Evolutionary conservation across 1,140 invertebrate species (phyloP), one percentile per base, ranked within the genome.

Genomic region (Anadara kagoshimensis): DNA sequence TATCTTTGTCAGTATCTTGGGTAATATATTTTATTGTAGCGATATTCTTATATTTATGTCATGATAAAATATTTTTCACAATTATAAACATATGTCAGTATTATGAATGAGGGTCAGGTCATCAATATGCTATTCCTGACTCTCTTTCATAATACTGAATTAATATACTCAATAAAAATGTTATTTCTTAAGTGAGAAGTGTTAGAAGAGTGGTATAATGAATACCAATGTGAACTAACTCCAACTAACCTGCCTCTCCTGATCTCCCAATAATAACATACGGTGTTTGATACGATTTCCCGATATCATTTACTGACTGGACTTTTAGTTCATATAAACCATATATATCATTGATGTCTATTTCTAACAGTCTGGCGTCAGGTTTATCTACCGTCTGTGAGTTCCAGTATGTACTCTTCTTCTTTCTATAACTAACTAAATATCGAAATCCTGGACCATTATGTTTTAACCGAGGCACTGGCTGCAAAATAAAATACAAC

Each of bases 381-480:
- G 82, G 93, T 90, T 97, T 94, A n/a, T 70, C 62, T 14, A 85
- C 83, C 4, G 68, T 56, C 10, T 73, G 76, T 1, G 73, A 68
- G 63, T 83, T 80, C 84, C 84, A 87, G 44, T 78, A 83, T 20
- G 81, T 81, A 57, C 81, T 85, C 11, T 84, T 81, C 44, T 82
- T 81, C n/a, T 53, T 73, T 59, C 84, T 62, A 79, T 81, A 99
- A 73, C 93, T 94, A 1, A 99, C 94, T 73, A 94, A 91, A 87
- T 99, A 99, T 81, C 94, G 93, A 90, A 99, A 98, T 63, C 93
- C 93, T 0, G 96, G 96, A 0, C 94, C 98, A 91, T 99, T 98
- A 88, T 99, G 98, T 78, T 98, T 96, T 83, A 98, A 96, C 89
- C 97, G 93, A 0, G 96, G 94, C 96, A 99, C 98, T 66, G 94